These are phyloP conservation scores for Sphinx pinastri DNA, from an alignment of 2,888 invertebrate species.

Conservation along the genomic window DNA sequence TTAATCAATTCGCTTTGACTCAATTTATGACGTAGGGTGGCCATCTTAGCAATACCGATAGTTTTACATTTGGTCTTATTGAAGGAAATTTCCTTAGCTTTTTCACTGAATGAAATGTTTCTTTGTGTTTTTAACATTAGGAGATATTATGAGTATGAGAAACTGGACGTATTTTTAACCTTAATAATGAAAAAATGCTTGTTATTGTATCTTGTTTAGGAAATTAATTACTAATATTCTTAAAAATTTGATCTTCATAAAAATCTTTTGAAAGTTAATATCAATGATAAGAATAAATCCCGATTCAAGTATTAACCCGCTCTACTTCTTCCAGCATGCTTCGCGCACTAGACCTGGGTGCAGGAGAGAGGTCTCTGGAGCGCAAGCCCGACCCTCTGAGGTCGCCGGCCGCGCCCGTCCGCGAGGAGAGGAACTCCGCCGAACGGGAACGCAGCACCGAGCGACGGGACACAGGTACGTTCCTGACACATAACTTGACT, in stretches of 20 bases:
- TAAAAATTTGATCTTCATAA: too few relatives aligned
- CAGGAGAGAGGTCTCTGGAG: constrained; percentile 61
- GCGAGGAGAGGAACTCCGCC: constrained; percentile 63
- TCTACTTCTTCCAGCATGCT: constrained; percentile 85
- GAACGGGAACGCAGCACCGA: constrained; percentile 72
- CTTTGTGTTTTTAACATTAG: too few relatives aligned
- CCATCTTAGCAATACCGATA: not conserved
- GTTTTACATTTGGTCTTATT: not conserved
- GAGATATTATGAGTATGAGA: too few relatives aligned
- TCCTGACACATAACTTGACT: constrained; percentile 40
- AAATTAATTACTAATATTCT: too few relatives aligned
- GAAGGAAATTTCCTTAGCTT: not conserved
- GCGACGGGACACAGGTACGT: constrained; percentile 75
- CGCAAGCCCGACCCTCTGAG: constrained; percentile 81
- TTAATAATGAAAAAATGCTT: too few relatives aligned
- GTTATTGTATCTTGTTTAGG: too few relatives aligned
- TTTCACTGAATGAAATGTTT: not conserved
- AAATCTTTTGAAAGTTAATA: not conserved
- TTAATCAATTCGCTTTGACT: constrained; percentile 80
- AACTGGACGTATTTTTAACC: too few relatives aligned
- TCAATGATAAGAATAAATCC: not conserved
- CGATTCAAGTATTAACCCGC: not conserved
- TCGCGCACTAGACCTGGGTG: constrained; percentile 88
- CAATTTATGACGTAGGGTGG: constrained; percentile 65
- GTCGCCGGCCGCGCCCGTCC: constrained; percentile 65